Percentiles rank a stretch among this genome's conserved stretches.
Conservation (phyloP, 2,888 invertebrate genomes). For the Ditula angustiorana region DNA sequence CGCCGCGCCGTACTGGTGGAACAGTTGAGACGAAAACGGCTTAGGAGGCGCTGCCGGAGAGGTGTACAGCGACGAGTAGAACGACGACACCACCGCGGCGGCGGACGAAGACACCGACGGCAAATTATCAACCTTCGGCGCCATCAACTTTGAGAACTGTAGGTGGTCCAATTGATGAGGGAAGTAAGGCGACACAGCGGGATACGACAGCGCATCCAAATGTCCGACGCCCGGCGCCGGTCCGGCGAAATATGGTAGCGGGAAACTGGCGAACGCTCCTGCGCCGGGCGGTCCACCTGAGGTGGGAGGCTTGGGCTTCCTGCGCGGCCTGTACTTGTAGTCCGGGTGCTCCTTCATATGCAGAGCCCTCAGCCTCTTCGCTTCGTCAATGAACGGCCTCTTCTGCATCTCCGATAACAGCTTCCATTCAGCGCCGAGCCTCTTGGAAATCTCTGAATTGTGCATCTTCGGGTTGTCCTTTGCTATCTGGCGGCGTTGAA, state of each 20-base stretch:
- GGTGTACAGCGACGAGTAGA: slow-evolving; percentile 89
- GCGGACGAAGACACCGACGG: slow-evolving; percentile 78
- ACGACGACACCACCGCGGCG: slow-evolving; percentile 88
- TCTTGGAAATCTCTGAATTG: slow-evolving; percentile 95
- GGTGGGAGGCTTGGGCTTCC: slow-evolving; percentile 92
- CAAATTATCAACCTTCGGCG: slow-evolving; percentile 75
- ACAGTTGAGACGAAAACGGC: slow-evolving; percentile 81
- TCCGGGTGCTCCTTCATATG: slow-evolving; percentile 97
- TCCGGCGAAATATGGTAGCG: slow-evolving; percentile 87
- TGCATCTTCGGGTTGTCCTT: slow-evolving; percentile 98
- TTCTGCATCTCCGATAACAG: slow-evolving; percentile 94
- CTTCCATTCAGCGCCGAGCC: slow-evolving; percentile 97
- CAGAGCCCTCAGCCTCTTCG: slow-evolving; percentile 93
- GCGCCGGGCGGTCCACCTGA: slow-evolving; percentile 77
- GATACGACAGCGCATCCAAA: slow-evolving; percentile 87
- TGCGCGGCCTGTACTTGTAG: slow-evolving; percentile 94
- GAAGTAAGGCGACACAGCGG: slow-evolving; percentile 90
- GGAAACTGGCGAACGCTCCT: slow-evolving; percentile 87
- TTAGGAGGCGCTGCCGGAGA: slow-evolving; percentile 82
- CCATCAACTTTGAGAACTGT: slow-evolving; percentile 87
- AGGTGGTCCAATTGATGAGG: slow-evolving; percentile 90
- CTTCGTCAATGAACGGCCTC: slow-evolving; percentile 97
- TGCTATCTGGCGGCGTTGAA: slow-evolving; percentile 96
- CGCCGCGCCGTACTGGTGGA: slow-evolving; percentile 81
- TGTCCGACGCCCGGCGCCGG: slow-evolving; percentile 85